A percentile compares a stretch with the other conserved stretches of the same genome.
phyloP scores from a whole-genome alignment of 2,113 vertebrate genomes.

The Peromyscus californicus region DNA sequence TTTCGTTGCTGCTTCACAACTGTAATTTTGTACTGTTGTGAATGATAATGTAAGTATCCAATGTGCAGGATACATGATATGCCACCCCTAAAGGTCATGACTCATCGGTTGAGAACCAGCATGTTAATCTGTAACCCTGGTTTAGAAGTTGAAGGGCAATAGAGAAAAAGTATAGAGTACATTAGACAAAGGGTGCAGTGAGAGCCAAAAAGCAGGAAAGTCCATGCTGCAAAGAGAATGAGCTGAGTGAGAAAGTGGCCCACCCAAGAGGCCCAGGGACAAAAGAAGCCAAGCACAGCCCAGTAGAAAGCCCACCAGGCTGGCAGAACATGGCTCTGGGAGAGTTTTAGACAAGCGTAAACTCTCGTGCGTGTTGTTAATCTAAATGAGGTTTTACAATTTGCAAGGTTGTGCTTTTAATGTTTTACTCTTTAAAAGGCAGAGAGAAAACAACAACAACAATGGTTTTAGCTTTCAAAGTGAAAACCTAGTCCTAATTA shows the following conservation, averaged over 20 bases:
- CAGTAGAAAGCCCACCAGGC: not conserved
- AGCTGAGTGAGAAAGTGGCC: slow-evolving; percentile 38
- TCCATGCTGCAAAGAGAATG: not conserved
- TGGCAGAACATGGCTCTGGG: fast-evolving
- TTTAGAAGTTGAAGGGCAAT: not conserved
- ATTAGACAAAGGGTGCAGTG: not conserved
- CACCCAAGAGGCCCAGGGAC: not conserved
- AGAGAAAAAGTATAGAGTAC: not conserved
- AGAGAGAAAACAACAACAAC: not conserved
- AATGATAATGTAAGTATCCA: not conserved
- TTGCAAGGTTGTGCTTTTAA: slow-evolving; percentile 70
- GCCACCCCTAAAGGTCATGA: not conserved
- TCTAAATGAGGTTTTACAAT: slow-evolving; percentile 73
- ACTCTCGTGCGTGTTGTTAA: slow-evolving; percentile 58
- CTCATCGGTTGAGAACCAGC: not conserved
- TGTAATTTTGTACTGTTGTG: not conserved
- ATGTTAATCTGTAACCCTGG: not conserved
- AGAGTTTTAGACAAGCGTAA: slow-evolving; percentile 1
- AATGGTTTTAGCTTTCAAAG: slow-evolving; percentile 79
- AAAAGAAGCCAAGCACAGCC: not conserved
- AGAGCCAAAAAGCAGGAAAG: not conserved
- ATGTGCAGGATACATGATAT: not conserved
- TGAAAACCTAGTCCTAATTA: slow-evolving; percentile 77
- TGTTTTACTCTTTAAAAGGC: slow-evolving; percentile 67
- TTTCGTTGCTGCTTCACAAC: not conserved